Percentiles rank a stretch among this genome's conserved stretches.
Evolutionary conservation across 2,113 vertebrate species (phyloP).

Genomic region (Oreocharis arfaki): DNA sequence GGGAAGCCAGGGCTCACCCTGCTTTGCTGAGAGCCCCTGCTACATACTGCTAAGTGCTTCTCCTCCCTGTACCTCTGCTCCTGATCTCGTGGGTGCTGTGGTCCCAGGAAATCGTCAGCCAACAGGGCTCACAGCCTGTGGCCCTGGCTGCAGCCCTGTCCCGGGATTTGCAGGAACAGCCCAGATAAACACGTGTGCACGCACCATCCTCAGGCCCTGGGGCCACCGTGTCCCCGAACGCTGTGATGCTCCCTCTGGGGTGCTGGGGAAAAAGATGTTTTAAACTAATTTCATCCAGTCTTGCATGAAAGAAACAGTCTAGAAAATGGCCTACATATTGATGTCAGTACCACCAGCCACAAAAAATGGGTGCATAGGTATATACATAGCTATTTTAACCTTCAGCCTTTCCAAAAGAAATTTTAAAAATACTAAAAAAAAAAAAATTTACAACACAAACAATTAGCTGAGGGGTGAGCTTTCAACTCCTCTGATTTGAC

Average conservation of each 20-base stretch:
- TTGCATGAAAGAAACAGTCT: background rate
- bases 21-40: background rate
- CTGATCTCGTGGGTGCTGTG: fast-evolving
- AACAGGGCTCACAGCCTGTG: background rate
- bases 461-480: background rate
- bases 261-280: background rate
- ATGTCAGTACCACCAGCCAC: background rate
- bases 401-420: background rate
- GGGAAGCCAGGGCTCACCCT: background rate
- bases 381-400: background rate
- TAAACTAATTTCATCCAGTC: background rate
- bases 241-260: fast-evolving
- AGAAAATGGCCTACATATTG: background rate
- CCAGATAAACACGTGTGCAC: background rate
- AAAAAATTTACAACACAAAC: background rate
- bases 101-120: background rate
- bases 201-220: background rate
- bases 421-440: background rate
- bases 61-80: background rate
- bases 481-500: background rate
- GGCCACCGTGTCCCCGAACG: fast-evolving
- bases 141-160: background rate
- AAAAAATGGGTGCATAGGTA: background rate
- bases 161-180: fast-evolving
- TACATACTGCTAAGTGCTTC: background rate